phyloP scores from a whole-genome alignment of 2,797 vertebrate species.

The Hypotaenidia philippensis region DNA sequence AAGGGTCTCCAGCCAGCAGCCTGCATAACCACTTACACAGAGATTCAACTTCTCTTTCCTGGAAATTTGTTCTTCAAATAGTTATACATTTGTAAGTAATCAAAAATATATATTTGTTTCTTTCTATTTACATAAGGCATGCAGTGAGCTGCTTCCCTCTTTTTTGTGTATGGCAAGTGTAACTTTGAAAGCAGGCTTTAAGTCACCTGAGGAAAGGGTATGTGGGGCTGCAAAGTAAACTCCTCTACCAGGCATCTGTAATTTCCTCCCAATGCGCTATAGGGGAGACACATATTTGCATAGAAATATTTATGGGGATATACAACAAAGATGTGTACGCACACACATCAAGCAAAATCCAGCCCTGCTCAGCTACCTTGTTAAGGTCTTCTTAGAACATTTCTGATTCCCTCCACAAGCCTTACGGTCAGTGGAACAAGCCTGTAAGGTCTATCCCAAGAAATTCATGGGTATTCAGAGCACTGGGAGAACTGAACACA shows the following conservation, averaged over 20 bases:
- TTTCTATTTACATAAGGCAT: background rate
- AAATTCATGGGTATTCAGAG: background rate
- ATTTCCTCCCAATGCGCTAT: background rate
- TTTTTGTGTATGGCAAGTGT: background rate
- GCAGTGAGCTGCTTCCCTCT: background rate
- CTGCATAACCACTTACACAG: background rate
- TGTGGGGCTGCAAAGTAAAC: background rate
- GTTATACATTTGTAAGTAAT: background rate
- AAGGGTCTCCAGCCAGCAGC: constrained; percentile 2
- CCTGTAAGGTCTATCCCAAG: background rate
- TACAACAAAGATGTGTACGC: background rate
- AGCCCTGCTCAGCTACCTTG: background rate
- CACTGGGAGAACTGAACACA: background rate
- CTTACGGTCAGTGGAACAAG: background rate
- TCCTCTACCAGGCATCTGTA: constrained; percentile 11
- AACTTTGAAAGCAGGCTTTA: background rate
- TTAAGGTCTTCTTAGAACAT: background rate
- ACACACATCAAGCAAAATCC: accelerated
- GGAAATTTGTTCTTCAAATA: constrained; percentile 7
- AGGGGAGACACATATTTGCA: background rate
- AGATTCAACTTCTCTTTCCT: background rate
- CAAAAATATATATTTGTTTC: constrained; percentile 18
- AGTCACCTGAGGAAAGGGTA: background rate
- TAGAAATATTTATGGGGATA: background rate
- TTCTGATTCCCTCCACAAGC: background rate